Base-by-base conservation (phyloP, 2,113 vertebrate genomes). In the Daubentonia madagascariensis region DNA sequence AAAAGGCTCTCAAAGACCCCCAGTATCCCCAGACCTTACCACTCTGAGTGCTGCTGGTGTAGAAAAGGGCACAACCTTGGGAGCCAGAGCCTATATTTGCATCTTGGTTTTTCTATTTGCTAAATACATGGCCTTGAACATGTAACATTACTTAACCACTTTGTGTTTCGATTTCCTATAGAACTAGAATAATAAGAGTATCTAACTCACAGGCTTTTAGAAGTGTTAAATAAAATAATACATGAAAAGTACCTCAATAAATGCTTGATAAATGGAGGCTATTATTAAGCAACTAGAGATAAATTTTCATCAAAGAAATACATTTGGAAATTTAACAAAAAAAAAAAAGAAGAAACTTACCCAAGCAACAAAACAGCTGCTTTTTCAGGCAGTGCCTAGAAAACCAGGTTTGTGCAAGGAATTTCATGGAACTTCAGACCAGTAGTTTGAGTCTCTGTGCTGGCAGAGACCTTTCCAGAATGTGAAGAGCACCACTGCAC, bases 281-380 rank as follows among this genome's bases (percentile, higher is more conserved):
- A 17, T 84, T 92, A 54, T 79, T 79, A 92, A 48, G 83, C 45
- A 89, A 57, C 13, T 35, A 65, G 43, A 89, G 70, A 75, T 8
- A 89, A 32, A 52, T 59, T 89, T 96, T 48, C 48, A 45, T 75
- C 43, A 45, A 80, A 81, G 12, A 75, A 25, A 8, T 67, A 67
- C 28, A 45, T 28, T 89, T 85, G 30, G 30, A 85, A 96, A 89
- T n/a, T 48, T 88, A 65, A 63, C 11, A 72, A 81, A 86, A 45
- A 28, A 75, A 35, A 72, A 72, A 70, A 61, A 20, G 10, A 16
- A 22, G 0, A 12, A 68, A 73, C 52, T 65, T 59, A 95, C 61
- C 61, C 25, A 32, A 50, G 28, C 25, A 43, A 52, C 45, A 30
- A 52, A 72, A 89, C 9, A 17, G 37, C 57, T 30, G 35, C 0